phyloP scores from a whole-genome alignment of 1,140 invertebrate genomes.

The Monochamus saltuarius region DNA sequence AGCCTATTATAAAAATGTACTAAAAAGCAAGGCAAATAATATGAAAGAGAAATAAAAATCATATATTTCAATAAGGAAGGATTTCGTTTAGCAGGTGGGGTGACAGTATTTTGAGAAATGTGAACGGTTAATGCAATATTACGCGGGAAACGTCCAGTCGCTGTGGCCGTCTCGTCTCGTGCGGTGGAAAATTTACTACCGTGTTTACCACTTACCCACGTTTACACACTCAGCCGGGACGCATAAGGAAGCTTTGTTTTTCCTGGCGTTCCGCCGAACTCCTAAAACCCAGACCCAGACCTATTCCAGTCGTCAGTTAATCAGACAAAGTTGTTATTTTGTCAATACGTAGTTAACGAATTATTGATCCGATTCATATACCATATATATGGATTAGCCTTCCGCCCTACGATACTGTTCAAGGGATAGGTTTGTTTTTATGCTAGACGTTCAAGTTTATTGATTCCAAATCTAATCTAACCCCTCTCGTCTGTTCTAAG shows the following conservation, averaged over 20 bases:
- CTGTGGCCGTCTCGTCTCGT: constrained; percentile 37
- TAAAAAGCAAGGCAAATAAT: too few relatives aligned
- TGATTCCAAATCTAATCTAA: too few relatives aligned
- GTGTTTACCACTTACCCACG: constrained; percentile 54
- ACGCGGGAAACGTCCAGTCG: constrained; percentile 13
- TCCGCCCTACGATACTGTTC: too few relatives aligned
- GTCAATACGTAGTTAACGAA: constrained; percentile 39
- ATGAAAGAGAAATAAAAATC: too few relatives aligned
- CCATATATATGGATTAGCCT: too few relatives aligned
- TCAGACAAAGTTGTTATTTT: constrained; percentile 44
- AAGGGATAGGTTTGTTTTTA: too few relatives aligned
- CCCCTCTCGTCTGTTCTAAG: too few relatives aligned
- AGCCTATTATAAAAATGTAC: too few relatives aligned
- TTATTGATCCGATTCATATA: constrained; percentile 28
- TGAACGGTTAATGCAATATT: constrained; percentile 1
- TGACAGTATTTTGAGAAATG: too few relatives aligned
- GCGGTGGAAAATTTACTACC: constrained; percentile 51
- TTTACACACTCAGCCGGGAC: constrained; percentile 50
- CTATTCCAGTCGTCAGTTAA: constrained; percentile 36
- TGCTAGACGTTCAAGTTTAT: too few relatives aligned
- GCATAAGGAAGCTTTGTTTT: constrained; percentile 46
- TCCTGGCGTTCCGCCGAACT: constrained; percentile 43
- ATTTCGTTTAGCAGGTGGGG: too few relatives aligned
- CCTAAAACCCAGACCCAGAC: constrained; percentile 14
- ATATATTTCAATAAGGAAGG: too few relatives aligned